Evolutionary conservation across 2,113 vertebrate species (phyloP).

Genomic region (Alethe diademata): DNA sequence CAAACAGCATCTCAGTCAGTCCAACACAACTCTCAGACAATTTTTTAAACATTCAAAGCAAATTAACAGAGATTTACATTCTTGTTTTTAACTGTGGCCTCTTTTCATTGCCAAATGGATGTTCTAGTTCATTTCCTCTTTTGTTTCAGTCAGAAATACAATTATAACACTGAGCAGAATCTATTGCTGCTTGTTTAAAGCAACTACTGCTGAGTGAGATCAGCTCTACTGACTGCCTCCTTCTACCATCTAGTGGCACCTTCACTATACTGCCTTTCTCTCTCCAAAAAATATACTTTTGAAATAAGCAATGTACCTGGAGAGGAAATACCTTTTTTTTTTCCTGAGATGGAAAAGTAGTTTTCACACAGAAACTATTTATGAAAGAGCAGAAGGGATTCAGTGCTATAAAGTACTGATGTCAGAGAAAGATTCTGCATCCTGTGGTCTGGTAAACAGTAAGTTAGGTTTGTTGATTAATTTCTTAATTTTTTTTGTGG

Average conservation of each 20-base stretch:
- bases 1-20: not conserved
- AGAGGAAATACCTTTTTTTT: not conserved
- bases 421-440: not conserved
- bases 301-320: not conserved
- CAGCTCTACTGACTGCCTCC: conserved; percentile 15
- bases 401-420: not conserved
- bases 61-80: conserved; percentile 25
- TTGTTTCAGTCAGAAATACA: conserved; percentile 4
- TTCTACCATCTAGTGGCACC: conserved; percentile 67
- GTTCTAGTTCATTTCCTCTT: conserved; percentile 40
- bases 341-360: not conserved
- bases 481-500: not conserved
- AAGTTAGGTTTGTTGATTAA: not conserved
- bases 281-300: not conserved
- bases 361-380: not conserved
- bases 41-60: not conserved
- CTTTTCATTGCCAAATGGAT: not conserved
- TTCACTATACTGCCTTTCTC: not conserved
- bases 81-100: not conserved
- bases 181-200: not conserved
- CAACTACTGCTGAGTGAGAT: not conserved
- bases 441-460: not conserved
- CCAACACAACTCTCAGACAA: not conserved
- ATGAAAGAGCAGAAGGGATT: not conserved
- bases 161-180: not conserved